phyloP scores from a whole-genome alignment of 2,888 invertebrate species.

The Diploptera punctata region DNA sequence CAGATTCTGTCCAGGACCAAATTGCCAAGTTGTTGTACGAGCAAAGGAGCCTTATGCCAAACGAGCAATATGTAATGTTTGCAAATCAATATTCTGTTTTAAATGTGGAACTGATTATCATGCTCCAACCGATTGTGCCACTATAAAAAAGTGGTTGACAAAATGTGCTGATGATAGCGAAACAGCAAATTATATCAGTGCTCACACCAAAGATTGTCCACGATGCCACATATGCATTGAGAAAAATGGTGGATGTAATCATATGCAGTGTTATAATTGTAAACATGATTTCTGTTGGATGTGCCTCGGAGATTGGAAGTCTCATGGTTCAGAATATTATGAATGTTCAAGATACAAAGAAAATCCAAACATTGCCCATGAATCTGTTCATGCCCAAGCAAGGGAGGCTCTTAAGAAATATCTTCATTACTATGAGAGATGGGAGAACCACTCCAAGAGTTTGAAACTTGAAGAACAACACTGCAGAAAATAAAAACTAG shows the following conservation, averaged over 20 bases:
- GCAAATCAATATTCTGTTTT: slow-evolving; percentile 90
- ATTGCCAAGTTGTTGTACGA: slow-evolving; percentile 89
- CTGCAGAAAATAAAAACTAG: slow-evolving; percentile 86
- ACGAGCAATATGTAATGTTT: slow-evolving; percentile 86
- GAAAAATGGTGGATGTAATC: slow-evolving; percentile 99
- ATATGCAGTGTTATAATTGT: slow-evolving; percentile 98
- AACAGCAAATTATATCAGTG: slow-evolving; percentile 99
- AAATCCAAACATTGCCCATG: slow-evolving; percentile 93
- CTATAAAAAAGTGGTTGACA: slow-evolving; percentile 96
- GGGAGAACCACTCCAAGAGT: slow-evolving; percentile 99
- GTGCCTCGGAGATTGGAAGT: slow-evolving; percentile 98
- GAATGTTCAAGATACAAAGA: slow-evolving; percentile 99
- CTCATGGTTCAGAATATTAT: slow-evolving; percentile 98
- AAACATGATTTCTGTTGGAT: slow-evolving; percentile 99
- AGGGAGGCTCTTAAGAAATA: slow-evolving; percentile 97
- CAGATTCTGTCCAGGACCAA: slow-evolving; percentile 94
- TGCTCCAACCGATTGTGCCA: slow-evolving; percentile 95
- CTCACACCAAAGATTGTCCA: slow-evolving; percentile 85
- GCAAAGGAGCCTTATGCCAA: slow-evolving; percentile 84
- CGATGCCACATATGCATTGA: slow-evolving; percentile 99
- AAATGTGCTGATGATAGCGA: slow-evolving; percentile 99
- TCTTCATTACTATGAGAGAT: slow-evolving; percentile 97
- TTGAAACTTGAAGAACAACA: slow-evolving; percentile 96
- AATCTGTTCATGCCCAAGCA: slow-evolving; percentile 94
- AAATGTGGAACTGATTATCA: slow-evolving; percentile 97